Base-by-base conservation (phyloP, 2,888 invertebrate genomes). In the Poecilus cupreus region DNA sequence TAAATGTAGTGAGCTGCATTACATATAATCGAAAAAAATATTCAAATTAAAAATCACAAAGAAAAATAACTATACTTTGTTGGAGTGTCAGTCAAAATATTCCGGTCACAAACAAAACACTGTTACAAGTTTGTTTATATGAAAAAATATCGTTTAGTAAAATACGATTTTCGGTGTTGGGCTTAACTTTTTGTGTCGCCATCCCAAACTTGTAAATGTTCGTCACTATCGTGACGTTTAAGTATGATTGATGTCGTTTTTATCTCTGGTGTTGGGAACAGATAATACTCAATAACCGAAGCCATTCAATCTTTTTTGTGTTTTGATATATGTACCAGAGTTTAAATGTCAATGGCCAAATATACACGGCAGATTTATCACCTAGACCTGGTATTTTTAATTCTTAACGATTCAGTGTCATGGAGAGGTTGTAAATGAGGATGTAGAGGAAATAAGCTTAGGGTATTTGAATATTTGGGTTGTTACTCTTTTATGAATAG, bases 211-310 rank as follows among this genome's bases (percentile, higher is more conserved):
- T 78, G 78, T 78, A 78, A 78, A 78, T 78, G 78, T 78, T 78
- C 49, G 78, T 78, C 78, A 78, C 78, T 78, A 78, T 78, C 78
- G 24, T 68, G 78, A 78, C 68, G 32, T 68, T 68, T 68, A 78
- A 78, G 78, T 78, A 64, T 78, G 78, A 78, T 78, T 78, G 68
- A 78, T 78, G 78, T 46, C 57, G 43, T 76, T 76, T 78, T 78
- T 78, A 78, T 78, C 68, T 78, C 46, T 78, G 39, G 46, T 78
- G 78, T 16, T 78, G 57, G 78, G 24, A 49, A 46, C 78, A 78
- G 78, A 78, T 78, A 78, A 78, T 78, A 78, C 78, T 49, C 78
- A 78, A 78, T 78, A 78, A 78, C 57, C 78, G 78, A 46, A 32
- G 46, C 76, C 76, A 57, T 76, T 76, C 76, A 76, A 57, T 57